Base-by-base conservation (phyloP, 2,797 vertebrate genomes). In the Aselliscus stoliczkanus region DNA sequence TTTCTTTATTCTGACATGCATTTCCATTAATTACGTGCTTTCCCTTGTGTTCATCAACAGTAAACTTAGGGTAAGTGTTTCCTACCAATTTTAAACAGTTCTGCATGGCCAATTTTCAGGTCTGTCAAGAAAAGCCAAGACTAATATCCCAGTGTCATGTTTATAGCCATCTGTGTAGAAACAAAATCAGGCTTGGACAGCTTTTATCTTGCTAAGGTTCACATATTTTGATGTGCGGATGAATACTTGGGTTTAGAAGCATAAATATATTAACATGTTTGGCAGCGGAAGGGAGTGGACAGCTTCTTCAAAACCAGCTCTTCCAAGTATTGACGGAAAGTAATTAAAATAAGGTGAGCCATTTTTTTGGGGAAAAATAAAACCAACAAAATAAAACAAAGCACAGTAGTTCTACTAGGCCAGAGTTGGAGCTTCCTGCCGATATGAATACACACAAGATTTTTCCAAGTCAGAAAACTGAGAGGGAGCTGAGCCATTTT, bases 61-160 rank as follows among this genome's bases (percentile, higher is more conserved):
- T 88, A 95, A 97, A 98, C 42, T 97, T 97, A 96, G 77, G 96
- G 93, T 87, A 97, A 97, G 69, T 65, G 97, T 97, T 96, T 96
- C 95, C 86, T 97, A 95, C 72, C 93, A 92, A 95, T 98, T 97
- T 97, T 96, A 92, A 92, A 88, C 90, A 97, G 96, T 97, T 98
- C 96, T 98, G 97, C 96, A 97, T 83, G 97, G 95, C 93, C 88
- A 98, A 97, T 98, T 98, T 98, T 98, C 96, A 98, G 94, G 96
- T 98, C 95, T 98, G 97, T 98, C 97, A 98, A 97, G 97, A 97
- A 97, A 98, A 98, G 92, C 95, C 90, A 97, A 98, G 95, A 97
- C 96, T 95, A 98, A 97, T 97, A 97, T 97, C 93, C 90, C 2
- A 0, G 54, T 97, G 98, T 98, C 95, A 96, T 96, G 97, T 98